Evolutionary conservation across 2,797 vertebrate species (phyloP).

Genomic region (Rhabdomys pumilio): DNA sequence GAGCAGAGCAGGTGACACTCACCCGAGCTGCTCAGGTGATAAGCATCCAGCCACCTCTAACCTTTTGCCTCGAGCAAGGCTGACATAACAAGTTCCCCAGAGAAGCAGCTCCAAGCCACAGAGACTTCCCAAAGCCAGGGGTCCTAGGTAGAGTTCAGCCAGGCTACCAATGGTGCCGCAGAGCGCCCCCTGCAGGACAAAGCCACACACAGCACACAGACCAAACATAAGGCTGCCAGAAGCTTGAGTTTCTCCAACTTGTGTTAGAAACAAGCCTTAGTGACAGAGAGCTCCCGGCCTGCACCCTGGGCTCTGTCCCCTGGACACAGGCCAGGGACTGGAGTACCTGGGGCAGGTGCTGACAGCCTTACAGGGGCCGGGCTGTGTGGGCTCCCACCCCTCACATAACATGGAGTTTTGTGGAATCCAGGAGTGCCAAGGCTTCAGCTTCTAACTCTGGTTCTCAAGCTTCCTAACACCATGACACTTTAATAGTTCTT

Average conservation of each 20-base stretch:
- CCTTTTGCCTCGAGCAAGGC: not conserved
- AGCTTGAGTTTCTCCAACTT: not conserved
- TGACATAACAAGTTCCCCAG: not conserved
- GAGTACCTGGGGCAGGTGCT: not conserved
- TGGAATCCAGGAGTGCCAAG: not conserved
- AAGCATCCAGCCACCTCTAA: not conserved
- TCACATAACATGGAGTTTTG: not conserved
- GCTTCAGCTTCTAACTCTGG: not conserved
- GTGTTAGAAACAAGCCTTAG: not conserved
- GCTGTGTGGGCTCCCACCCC: not conserved
- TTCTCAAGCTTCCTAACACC: not conserved
- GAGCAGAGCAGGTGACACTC: not conserved
- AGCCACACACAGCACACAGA: rapidly evolving
- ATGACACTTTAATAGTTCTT: not conserved
- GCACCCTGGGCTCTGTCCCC: not conserved
- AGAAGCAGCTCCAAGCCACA: not conserved
- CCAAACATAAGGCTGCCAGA: no score
- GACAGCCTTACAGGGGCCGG: not conserved
- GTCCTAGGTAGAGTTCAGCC: not conserved
- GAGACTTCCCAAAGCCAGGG: not conserved
- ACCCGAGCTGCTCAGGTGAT: not conserved
- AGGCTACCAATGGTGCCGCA: not conserved
- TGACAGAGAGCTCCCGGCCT: not conserved
- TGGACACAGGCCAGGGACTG: not conserved
- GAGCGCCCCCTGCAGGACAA: not conserved